A percentile compares a stretch with the other conserved stretches of the same genome.
Conservation (phyloP, 2,113 vertebrate genomes). For the Tyrannus savana region DNA sequence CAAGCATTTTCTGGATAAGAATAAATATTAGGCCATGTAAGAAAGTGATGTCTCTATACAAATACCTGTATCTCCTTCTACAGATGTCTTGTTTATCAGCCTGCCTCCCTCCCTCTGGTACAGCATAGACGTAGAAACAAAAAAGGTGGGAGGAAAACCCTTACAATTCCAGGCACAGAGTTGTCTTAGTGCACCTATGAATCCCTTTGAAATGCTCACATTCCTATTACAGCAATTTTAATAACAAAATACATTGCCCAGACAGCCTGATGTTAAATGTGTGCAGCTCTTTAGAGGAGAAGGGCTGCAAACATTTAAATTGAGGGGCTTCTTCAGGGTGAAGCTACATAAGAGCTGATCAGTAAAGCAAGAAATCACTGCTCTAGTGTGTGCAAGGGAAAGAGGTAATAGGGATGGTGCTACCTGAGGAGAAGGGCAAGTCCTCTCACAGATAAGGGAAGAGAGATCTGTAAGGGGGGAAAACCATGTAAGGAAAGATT, state of each 20-base stretch:
- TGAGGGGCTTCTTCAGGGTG: constrained; percentile 11
- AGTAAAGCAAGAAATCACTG: constrained; percentile 40
- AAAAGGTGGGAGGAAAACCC: neutral
- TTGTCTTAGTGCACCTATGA: neutral
- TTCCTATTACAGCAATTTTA: neutral
- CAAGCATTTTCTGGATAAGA: neutral
- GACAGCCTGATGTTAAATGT: neutral
- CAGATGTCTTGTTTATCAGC: neutral
- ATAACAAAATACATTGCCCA: constrained; percentile 15
- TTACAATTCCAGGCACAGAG: neutral
- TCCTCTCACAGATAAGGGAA: constrained; percentile 49
- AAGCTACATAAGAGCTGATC: neutral
- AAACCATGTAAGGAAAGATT: constrained; percentile 43
- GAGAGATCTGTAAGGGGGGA: constrained; percentile 19
- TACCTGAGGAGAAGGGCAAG: constrained; percentile 54
- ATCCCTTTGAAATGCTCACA: neutral
- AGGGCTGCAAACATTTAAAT: constrained; percentile 35
- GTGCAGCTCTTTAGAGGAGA: neutral
- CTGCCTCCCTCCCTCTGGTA: neutral
- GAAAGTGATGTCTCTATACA: neutral
- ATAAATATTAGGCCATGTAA: neutral
- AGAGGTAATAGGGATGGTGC: constrained; percentile 49
- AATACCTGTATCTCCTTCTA: neutral
- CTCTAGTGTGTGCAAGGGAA: neutral
- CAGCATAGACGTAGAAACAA: neutral